Evolutionary conservation across 92 coral and sea anemone genomes (phyloP), one percentile per base, ranked within the genome.

Genomic region (Actinostola sp.): DNA sequence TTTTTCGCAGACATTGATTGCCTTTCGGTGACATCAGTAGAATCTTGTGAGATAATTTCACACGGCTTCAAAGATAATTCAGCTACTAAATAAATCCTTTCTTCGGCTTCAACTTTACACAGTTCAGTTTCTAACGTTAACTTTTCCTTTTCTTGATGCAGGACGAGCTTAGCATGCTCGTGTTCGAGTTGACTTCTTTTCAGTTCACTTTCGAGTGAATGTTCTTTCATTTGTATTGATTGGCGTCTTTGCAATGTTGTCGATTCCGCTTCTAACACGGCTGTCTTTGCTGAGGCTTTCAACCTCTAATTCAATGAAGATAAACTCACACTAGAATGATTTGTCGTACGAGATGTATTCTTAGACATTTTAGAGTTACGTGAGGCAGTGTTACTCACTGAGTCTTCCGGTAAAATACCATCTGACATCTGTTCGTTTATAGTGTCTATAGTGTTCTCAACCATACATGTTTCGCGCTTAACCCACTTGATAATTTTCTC

Each of bases 181-280:
- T 50, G 57, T 10, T 50, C 57, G 8, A 50, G 57, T 21, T 50
- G n/a, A 10, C 24, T 50, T 21, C 25, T 15, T 50, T 50, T 6
- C 4, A 50, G 16, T 14, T 50, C 14, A 21, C 19, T 4, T 6
- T 50, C 57, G 24, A 50, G 57, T 50, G 16, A 50, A 50, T n/a
- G 16, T 50, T 50, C 57, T 50, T 50, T 50, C 57, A 50, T 50
- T 21, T 50, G 57, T 14, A 50, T 6, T 20, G 57, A 14, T 20
- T 50, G 57, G 24, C 57, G 57, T 50, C 25, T 50, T 50, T 15
- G 25, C 16, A 50, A 21, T 10, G 57, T 50, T 50, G 24, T 21
- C 6, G 57, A 50, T 21, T 50, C 57, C 57, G 57, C 57, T 50
- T 50, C 57, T 50, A 50, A 50, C 5, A 20, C 57, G 6, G 57